Conservation (phyloP, 2,113 vertebrate genomes). For the Hyperoodon ampullatus region DNA sequence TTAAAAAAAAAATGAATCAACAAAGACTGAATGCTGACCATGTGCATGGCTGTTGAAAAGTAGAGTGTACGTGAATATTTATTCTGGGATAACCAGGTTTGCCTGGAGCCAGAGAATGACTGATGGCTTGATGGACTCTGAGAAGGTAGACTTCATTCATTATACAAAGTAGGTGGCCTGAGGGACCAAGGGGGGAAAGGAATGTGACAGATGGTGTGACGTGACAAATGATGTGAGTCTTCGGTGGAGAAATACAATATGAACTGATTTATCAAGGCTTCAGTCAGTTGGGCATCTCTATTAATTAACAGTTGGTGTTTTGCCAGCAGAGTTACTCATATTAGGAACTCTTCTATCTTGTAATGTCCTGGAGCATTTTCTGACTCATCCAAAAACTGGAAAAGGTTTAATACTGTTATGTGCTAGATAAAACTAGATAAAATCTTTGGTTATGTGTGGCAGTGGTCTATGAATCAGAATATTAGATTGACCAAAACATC, state of each 20-base stretch:
- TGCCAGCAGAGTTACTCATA: constrained; percentile 26
- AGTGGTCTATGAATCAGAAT: background rate
- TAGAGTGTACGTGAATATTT: background rate
- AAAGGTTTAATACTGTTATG: background rate
- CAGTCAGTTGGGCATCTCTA: background rate
- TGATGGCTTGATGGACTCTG: background rate
- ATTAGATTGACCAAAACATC: background rate
- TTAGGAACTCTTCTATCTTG: background rate
- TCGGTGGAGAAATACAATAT: background rate
- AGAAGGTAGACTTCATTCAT: background rate
- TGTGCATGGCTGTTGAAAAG: background rate
- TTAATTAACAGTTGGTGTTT: background rate
- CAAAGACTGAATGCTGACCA: background rate
- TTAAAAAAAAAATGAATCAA: background rate
- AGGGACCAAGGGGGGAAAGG: background rate
- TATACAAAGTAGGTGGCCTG: background rate
- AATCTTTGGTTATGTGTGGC: background rate
- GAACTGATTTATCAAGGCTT: background rate
- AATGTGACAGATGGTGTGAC: background rate
- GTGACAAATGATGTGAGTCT: background rate
- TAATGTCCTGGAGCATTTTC: constrained; percentile 9
- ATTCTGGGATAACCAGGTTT: background rate
- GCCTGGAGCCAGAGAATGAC: background rate
- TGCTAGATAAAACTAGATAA: constrained; percentile 14
- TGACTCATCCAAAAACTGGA: constrained; percentile 40